These are phyloP conservation scores for Amphiduros pacificus DNA, from an alignment of 2,888 invertebrate species.

Conservation along the genomic window DNA sequence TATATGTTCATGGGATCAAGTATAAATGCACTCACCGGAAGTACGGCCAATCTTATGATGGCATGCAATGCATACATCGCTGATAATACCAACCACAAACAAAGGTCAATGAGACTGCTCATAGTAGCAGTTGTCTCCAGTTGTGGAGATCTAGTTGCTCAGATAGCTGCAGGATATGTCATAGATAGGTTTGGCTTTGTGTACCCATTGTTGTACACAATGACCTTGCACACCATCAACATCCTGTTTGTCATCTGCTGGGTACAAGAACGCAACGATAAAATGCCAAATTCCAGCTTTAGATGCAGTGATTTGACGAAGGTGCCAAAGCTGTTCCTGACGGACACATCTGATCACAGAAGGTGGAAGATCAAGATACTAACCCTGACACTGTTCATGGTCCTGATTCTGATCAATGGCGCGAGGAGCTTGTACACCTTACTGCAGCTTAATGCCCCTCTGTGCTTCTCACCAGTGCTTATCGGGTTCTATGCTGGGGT, in stretches of 20 bases:
- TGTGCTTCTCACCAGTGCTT: slow-evolving; percentile 2
- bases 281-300: not conserved
- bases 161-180: not conserved
- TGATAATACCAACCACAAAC: not conserved
- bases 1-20: not conserved
- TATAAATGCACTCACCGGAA: not conserved
- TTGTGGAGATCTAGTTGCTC: not conserved
- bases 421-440: not conserved
- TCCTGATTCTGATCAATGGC: not conserved
- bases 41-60: not conserved
- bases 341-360: not conserved
- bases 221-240: not conserved
- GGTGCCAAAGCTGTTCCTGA: not conserved
- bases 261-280: not conserved
- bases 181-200: slow-evolving; percentile 1
- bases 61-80: slow-evolving; percentile 4
- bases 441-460: not conserved
- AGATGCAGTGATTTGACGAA: not conserved
- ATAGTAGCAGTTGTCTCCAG: not conserved
- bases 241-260: not conserved
- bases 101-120: slow-evolving; percentile 1
- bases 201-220: not conserved
- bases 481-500: not conserved
- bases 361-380: slow-evolving; percentile 1
- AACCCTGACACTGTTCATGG: not conserved